Evolutionary conservation across 2,888 invertebrate genomes (phyloP), one percentile per base, ranked within the genome.

Genomic region (Diplolepis rosae): DNA sequence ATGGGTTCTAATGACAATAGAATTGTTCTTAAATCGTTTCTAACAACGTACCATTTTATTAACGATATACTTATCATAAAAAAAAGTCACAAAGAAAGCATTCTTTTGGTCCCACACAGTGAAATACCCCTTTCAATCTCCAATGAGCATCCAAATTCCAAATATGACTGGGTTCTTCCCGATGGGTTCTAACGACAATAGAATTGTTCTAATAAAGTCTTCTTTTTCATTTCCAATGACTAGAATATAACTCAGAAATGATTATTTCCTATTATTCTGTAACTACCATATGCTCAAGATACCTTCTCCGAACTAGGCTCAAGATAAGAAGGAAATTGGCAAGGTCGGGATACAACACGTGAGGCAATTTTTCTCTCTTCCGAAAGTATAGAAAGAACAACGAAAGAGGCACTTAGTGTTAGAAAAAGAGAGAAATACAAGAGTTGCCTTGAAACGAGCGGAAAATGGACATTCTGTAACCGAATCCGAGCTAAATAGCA

Each of bases 381-480:
- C 24, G n/a, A 54, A 18, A 54, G 13, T 22, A 9, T 35, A 35
- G 61, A 61, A 61, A 35, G 61, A 61, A 39, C 61, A 61, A 39
- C 7, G 39, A 27, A 39, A 39, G 35, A 27, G 24, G 35, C 61
- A 56, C 35, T 56, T 18, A 35, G 56, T 35, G 28, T 35, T 18
- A 35, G 32, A 56, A 18, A 56, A 32, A 35, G 56, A 56, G 22
- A 32, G 56, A 32, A 56, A 18, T 56, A 32, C 32, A 22, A 45
- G 45, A 45, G 22, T 45, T 45, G 9, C 45, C 45, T 18, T 61
- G 61, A 61, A 61, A 61, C 61, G 61, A 61, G 61, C 61, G 61
- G 61, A 61, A 61, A 61, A 61, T 61, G 61, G 39, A 39, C 61
- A 35, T 39, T 61, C 61, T 24, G 61, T 61, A 61, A 61, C 39